Conservation (phyloP, 2,888 invertebrate genomes). For the Meta bourneti region DNA sequence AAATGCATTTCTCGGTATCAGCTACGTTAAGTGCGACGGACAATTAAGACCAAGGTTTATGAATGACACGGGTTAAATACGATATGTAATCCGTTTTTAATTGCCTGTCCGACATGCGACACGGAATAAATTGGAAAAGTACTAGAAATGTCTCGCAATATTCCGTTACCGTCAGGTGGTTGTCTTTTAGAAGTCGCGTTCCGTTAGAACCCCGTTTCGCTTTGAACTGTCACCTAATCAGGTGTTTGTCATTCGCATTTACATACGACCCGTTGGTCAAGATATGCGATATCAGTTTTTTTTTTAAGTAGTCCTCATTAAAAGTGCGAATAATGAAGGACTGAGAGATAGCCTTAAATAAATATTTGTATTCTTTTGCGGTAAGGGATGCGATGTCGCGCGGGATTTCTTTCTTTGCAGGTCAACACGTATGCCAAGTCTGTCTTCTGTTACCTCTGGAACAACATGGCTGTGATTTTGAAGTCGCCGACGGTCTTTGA, state of each 20-base stretch:
- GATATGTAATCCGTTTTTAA: too few species aligned
- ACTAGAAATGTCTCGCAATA: too few species aligned
- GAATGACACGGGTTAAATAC: too few species aligned
- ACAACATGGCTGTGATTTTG: background rate
- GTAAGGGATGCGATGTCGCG: background rate
- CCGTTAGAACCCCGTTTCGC: too few species aligned
- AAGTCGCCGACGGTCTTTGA: constrained; percentile 3
- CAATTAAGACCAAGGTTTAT: background rate
- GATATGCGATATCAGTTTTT: background rate
- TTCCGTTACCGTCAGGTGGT: background rate
- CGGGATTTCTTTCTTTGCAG: background rate
- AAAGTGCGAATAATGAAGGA: background rate
- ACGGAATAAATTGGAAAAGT: too few species aligned
- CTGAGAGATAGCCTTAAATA: background rate
- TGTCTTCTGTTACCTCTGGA: too few species aligned
- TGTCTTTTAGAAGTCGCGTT: background rate
- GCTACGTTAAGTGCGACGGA: background rate
- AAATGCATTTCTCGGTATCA: too few species aligned
- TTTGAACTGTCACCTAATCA: too few species aligned
- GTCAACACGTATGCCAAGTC: too few species aligned
- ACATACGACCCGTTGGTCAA: background rate
- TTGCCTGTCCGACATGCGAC: too few species aligned
- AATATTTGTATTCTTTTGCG: background rate
- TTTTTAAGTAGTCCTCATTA: background rate
- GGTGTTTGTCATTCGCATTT: background rate